Evolutionary conservation across 2,888 invertebrate genomes (phyloP), one percentile per base, ranked within the genome.

Genomic region (Aproaerema taeniolella): DNA sequence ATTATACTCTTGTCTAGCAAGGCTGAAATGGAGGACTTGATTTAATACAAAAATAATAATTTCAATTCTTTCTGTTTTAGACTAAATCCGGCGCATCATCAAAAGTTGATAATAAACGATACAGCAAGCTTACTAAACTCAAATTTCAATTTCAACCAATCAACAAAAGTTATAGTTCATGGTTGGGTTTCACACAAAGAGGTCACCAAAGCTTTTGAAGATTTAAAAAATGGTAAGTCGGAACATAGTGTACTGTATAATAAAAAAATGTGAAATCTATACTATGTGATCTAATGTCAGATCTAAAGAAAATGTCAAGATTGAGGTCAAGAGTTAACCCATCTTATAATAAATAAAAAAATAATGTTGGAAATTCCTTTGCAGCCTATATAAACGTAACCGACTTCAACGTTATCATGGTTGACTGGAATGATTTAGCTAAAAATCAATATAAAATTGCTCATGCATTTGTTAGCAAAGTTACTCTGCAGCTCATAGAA

Each of bases 151-250:
- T 35, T 35, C 10, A 35, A 35, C 8, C 26, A 26, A 9, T n/a
- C 26, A 26, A 15, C 26, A 1, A 35, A 35, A 26, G 15, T 35
- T n/a, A 35, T 35, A 6, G 20, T 35, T 7, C 35, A 26, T 8
- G 35, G 35, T 15, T 35, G 35, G 35, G 28, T 35, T 28, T 14
- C 10, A 7, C 15, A n/a, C n/a, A 14, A 35, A 26, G 14, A 35
- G n/a, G 15, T 26, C 4, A 35, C 2, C 4, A 8, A 5, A 15
- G 35, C 35, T 2, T 15, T 35, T 5, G 26, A 35, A 15, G n/a
- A 6, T 10, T 16, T 35, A 1, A 35, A 35, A 26, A 13, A 35
- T 35, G 35, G 35, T 29, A 20, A 20, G 20, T 8, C n/a, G n/a
- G n/a, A n/a, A n/a, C n/a, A n/a, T n/a, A n/a, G n/a, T n/a, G n/a